Conservation (phyloP, 2,888 invertebrate species). For the Acronicta alni region DNA sequence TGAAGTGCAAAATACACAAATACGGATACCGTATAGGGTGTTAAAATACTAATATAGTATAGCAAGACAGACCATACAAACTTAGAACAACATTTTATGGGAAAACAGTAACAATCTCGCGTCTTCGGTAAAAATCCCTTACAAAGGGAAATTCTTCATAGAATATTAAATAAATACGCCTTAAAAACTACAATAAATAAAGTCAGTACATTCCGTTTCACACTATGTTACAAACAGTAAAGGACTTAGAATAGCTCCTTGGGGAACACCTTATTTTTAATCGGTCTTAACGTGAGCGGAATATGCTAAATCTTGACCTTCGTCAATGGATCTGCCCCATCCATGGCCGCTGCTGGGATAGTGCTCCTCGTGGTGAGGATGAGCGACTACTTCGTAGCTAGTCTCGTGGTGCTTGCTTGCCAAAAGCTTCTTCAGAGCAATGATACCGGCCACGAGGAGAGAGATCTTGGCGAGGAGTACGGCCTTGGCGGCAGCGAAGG, state of each 20-base stretch:
- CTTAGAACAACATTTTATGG: conserved; percentile 80
- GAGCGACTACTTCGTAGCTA: conserved; percentile 94
- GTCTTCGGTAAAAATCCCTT: conserved; percentile 69
- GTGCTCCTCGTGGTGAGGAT: conserved; percentile 90
- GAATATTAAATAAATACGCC: conserved; percentile 82
- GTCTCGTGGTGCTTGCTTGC: conserved; percentile 91
- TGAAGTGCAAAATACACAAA: conserved; percentile 82
- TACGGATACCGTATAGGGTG: conserved; percentile 87
- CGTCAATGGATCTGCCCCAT: conserved; percentile 90
- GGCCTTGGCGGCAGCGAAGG: conserved; percentile 95
- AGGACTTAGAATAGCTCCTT: conserved; percentile 65
- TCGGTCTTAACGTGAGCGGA: conserved; percentile 87
- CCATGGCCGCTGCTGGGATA: conserved; percentile 88
- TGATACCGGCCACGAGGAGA: conserved; percentile 93
- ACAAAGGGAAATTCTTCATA: conserved; percentile 77
- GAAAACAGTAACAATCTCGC: conserved; percentile 78
- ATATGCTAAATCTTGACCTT: conserved; percentile 90
- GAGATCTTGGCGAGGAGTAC: conserved; percentile 95
- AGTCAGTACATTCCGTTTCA: conserved; percentile 63
- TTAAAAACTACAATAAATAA: conserved; percentile 80
- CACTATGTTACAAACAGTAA: conserved; percentile 54
- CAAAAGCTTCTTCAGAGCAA: conserved; percentile 92
- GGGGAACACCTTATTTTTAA: conserved; percentile 61
- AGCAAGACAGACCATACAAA: conserved; percentile 82
- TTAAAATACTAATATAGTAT: conserved; percentile 85